A percentile compares a stretch with the other conserved stretches of the same genome.
Conservation (phyloP, 2,797 vertebrate species). For the Pseudotriccus pelzelni region DNA sequence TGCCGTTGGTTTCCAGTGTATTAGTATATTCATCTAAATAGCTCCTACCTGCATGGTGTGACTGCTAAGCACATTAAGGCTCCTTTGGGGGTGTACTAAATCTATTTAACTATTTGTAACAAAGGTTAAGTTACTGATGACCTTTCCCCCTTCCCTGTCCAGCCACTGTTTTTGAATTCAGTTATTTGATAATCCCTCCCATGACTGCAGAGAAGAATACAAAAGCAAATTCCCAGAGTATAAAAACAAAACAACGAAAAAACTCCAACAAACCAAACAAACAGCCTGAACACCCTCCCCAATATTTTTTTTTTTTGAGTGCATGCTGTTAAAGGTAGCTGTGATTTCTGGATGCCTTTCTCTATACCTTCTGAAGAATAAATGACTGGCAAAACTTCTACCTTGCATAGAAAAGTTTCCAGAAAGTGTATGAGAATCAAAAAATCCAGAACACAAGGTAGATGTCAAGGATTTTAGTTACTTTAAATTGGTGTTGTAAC, state of each 20-base stretch:
- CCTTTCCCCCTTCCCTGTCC: background rate
- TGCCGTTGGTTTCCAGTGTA: background rate
- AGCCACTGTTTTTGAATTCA: background rate
- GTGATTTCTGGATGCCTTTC: background rate
- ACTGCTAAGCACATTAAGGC: background rate
- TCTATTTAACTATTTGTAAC: background rate
- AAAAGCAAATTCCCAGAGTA: background rate
- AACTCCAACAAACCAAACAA: background rate
- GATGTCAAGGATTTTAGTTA: background rate
- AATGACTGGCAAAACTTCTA: background rate
- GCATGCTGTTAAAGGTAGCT: background rate
- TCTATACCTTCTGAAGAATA: background rate
- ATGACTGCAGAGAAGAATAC: background rate
- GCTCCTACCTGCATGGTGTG: conserved; percentile 21
- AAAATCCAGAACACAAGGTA: background rate
- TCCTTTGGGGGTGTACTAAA: background rate
- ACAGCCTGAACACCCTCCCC: background rate
- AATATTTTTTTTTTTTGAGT: background rate
- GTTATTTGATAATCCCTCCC: background rate
- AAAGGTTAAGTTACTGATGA: background rate
- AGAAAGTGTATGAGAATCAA: background rate
- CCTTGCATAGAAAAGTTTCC: background rate
- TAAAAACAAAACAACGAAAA: background rate
- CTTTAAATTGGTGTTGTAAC: background rate
- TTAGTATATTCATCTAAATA: background rate